phyloP scores from a whole-genome alignment of 2,888 invertebrate species.

The Bellardia pandia region DNA sequence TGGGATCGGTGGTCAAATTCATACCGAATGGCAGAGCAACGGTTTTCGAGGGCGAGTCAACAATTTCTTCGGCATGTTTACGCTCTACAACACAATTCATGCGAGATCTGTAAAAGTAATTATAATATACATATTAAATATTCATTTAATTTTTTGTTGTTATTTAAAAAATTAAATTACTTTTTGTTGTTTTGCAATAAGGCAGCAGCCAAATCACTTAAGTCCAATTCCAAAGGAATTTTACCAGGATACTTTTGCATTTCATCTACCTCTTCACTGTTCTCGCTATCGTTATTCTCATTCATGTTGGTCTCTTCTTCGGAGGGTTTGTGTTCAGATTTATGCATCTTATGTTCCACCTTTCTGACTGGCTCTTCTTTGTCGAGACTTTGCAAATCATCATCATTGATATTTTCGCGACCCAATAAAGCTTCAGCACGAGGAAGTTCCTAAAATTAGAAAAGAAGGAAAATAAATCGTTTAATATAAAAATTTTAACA shows the following conservation, averaged over 20 bases:
- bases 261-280: constrained; percentile 87
- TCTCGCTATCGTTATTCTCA: constrained; percentile 80
- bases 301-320: constrained; percentile 82
- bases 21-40: constrained; percentile 88
- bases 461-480: neutral
- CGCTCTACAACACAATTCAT: constrained; percentile 96
- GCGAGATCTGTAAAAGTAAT: constrained; percentile 86
- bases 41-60: constrained; percentile 89
- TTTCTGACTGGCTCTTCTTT: constrained; percentile 79
- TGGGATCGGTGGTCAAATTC: constrained; percentile 89
- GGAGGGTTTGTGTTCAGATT: constrained; percentile 70
- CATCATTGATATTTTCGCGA: constrained; percentile 82
- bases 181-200: constrained; percentile 89
- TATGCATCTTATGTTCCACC: constrained; percentile 77
- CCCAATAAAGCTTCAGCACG: constrained; percentile 84
- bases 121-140: neutral
- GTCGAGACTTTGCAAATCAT: constrained; percentile 81
- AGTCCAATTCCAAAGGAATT: constrained; percentile 92
- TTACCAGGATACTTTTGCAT: constrained; percentile 87
- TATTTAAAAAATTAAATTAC: constrained; percentile 79
- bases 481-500: neutral
- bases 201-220: constrained; percentile 92
- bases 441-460: constrained; percentile 82
- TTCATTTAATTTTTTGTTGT: neutral
- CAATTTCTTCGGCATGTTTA: constrained; percentile 92